A percentile compares a stretch with the other conserved stretches of the same genome.
Conservation (phyloP, 2,888 invertebrate genomes). For the Philereme vetulata region DNA sequence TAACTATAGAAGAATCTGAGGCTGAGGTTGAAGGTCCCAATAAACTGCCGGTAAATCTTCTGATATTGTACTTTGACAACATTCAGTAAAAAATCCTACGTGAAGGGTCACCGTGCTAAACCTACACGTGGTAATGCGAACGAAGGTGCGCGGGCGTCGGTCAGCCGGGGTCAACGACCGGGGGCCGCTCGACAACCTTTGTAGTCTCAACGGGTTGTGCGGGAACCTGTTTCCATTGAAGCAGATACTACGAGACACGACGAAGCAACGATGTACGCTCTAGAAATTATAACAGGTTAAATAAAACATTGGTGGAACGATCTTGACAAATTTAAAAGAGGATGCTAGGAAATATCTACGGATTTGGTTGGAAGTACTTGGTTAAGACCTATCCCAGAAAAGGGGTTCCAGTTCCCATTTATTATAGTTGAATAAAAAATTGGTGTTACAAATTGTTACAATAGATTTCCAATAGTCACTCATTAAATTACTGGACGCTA, state of each 20-base stretch:
- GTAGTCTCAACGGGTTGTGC: conserved; percentile 64
- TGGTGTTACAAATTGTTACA: too few relatives aligned
- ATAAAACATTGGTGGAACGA: too few relatives aligned
- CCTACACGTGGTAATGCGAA: conserved; percentile 47
- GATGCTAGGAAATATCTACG: too few relatives aligned
- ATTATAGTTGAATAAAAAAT: too few relatives aligned
- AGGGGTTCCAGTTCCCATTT: too few relatives aligned
- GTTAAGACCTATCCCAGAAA: too few relatives aligned
- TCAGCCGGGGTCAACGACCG: conserved; percentile 71
- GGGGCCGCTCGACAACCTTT: conserved; percentile 73
- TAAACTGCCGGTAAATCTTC: background rate
- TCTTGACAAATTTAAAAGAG: too few relatives aligned
- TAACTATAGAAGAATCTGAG: too few relatives aligned
- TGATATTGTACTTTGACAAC: conserved; percentile 8
- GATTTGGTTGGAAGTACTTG: too few relatives aligned
- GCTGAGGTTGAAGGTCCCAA: background rate
- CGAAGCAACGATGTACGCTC: background rate
- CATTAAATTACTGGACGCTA: too few relatives aligned
- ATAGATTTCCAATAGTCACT: too few relatives aligned
- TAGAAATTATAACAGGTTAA: too few relatives aligned
- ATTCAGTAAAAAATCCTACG: conserved; percentile 33
- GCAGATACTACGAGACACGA: conserved; percentile 49
- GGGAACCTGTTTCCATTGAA: conserved; percentile 49
- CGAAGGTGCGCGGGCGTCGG: conserved; percentile 73
- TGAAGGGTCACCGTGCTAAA: conserved; percentile 22